Percentiles rank a stretch among this genome's conserved stretches.
phyloP scores from a whole-genome alignment of 2,113 vertebrate species.

The Todiramphus chloris region DNA sequence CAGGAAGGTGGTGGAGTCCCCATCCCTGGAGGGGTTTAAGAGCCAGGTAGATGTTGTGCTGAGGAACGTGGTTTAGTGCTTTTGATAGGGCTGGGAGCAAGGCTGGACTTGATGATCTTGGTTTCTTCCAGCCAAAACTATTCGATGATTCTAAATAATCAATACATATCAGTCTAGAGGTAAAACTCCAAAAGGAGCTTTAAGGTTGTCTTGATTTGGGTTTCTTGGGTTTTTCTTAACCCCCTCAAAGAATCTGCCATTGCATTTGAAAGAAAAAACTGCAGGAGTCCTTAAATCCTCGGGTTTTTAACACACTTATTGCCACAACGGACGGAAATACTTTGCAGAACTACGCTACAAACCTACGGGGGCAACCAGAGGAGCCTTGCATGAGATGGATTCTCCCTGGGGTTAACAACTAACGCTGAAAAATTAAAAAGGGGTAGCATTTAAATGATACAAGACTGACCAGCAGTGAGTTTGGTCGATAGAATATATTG shows the following conservation, averaged over 20 bases:
- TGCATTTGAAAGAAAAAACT: not conserved
- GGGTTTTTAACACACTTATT: not conserved
- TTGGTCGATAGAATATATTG: not conserved
- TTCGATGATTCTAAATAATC: not conserved
- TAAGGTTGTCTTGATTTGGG: not conserved
- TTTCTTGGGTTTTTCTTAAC: not conserved
- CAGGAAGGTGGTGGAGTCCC: no score
- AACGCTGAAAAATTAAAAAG: not conserved
- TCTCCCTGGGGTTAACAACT: not conserved
- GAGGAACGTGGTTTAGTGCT: no score
- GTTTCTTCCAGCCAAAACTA: no score
- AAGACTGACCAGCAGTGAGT: not conserved
- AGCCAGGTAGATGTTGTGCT: no score
- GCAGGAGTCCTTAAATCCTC: not conserved
- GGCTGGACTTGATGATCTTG: no score
- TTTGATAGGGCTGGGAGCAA: no score
- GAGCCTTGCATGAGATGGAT: slow-evolving; percentile 15
- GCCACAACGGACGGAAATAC: not conserved
- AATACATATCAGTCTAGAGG: not conserved
- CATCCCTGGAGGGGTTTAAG: no score
- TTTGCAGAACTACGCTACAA: not conserved
- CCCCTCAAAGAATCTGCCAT: not conserved
- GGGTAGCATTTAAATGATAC: not conserved
- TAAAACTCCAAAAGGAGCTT: not conserved
- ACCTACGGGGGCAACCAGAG: not conserved